A percentile compares a stretch with the other conserved stretches of the same genome.
These are phyloP conservation scores for Poeciliopsis prolifica DNA, from an alignment of 2,113 vertebrate species.

Conservation along the genomic window DNA sequence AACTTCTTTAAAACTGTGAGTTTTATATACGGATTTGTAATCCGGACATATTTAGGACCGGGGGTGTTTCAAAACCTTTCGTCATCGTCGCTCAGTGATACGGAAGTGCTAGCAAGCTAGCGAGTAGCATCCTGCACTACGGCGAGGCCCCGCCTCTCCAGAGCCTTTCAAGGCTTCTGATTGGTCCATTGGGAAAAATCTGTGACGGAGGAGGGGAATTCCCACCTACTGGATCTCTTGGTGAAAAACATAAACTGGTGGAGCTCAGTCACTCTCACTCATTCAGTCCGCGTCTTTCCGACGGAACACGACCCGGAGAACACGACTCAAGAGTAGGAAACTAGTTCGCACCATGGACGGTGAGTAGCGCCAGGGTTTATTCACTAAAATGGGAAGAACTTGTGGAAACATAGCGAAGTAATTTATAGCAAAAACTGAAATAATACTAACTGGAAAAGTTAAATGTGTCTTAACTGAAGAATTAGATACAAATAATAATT, in stretches of 20 bases:
- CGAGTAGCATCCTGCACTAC: neutral
- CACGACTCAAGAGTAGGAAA: conserved; percentile 14
- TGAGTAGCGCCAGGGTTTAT: conserved; percentile 59
- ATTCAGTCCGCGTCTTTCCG: conserved; percentile 31
- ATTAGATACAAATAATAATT: neutral
- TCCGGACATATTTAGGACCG: too few relatives aligned
- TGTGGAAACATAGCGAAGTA: neutral
- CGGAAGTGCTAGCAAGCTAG: too few relatives aligned
- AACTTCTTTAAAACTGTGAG: too few relatives aligned
- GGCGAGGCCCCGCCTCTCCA: neutral
- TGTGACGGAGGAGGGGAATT: conserved; percentile 56
- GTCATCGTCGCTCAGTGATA: too few relatives aligned
- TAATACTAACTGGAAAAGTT: neutral
- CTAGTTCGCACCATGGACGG: conserved; percentile 72
- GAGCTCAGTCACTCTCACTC: conserved; percentile 47
- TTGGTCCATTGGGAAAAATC: conserved; percentile 36
- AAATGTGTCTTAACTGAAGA: neutral
- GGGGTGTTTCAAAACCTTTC: too few relatives aligned
- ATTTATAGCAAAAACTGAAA: neutral
- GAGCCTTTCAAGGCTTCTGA: conserved; percentile 9
- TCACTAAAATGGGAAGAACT: neutral
- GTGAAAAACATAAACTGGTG: conserved; percentile 42
- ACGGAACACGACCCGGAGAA: conserved; percentile 19
- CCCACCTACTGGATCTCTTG: conserved; percentile 30
- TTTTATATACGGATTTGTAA: too few relatives aligned